Conservation (phyloP, 2,113 vertebrate genomes). For the Brachirus orientalis region DNA sequence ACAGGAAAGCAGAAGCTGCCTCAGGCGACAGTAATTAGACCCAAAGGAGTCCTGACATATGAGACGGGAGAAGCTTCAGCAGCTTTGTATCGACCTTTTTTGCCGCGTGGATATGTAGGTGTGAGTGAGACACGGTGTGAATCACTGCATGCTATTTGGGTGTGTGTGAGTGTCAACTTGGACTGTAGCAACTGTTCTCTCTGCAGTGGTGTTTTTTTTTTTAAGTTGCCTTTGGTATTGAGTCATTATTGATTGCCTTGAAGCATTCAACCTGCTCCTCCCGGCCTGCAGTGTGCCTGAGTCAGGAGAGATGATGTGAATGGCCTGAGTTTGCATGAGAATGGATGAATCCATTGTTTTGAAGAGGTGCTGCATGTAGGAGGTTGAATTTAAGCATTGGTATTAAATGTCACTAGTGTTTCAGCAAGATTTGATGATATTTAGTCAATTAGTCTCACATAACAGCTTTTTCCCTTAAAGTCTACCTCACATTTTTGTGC, state of each 20-base stretch:
- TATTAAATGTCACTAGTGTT: slow-evolving; percentile 19
- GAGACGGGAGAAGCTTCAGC: slow-evolving; percentile 63
- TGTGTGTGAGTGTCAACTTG: slow-evolving; percentile 16
- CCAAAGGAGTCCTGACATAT: slow-evolving; percentile 62
- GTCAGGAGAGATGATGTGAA: slow-evolving; percentile 34
- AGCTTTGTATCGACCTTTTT: slow-evolving; percentile 58
- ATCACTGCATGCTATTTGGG: background rate
- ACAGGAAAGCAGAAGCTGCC: slow-evolving; percentile 42
- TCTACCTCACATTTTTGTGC: background rate
- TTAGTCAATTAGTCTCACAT: slow-evolving; percentile 9
- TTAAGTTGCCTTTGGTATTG: slow-evolving; percentile 74
- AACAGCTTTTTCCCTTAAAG: background rate
- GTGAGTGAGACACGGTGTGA: slow-evolving; percentile 14
- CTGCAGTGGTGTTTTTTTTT: slow-evolving; percentile 30
- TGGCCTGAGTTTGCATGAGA: slow-evolving; percentile 54
- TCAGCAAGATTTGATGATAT: slow-evolving; percentile 44
- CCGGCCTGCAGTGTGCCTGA: slow-evolving; percentile 48
- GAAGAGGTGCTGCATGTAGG: slow-evolving; percentile 18
- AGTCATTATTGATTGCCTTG: slow-evolving; percentile 86
- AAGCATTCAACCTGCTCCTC: slow-evolving; percentile 48
- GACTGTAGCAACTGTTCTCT: slow-evolving; percentile 34
- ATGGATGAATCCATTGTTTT: slow-evolving; percentile 46
- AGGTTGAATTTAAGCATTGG: slow-evolving; percentile 25
- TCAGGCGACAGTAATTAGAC: slow-evolving; percentile 67
- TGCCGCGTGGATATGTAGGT: slow-evolving; percentile 20